Evolutionary conservation across 2,797 vertebrate genomes (phyloP), one percentile per base, ranked within the genome.

Genomic region (Lepidocolaptes lacrymiger): DNA sequence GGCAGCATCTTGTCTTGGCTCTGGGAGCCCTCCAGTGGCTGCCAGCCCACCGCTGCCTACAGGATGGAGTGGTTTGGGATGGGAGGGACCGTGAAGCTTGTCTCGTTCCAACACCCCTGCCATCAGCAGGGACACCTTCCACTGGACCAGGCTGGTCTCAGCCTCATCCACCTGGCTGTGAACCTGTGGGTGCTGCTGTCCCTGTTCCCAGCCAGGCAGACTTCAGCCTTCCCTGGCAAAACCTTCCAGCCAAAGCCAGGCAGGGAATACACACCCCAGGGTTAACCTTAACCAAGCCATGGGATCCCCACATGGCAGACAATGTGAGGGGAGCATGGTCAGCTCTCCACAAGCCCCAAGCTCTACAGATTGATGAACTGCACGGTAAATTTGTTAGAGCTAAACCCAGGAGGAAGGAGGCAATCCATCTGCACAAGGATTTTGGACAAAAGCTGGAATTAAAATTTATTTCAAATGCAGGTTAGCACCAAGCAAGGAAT

Each of bases 271-370:
- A 21, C 0, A 0, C 6, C 14, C 22, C 28, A 11, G 8, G 39
- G 13, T 12, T 56, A 30, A 69, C 55, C 2, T 6, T 3, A 4
- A 32, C 16, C 28, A 14, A 0, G 2, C 22, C 32, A 10, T 0
- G 0, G 68, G 23, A 32, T 59, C 7, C 0, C n/a, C 8, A 0
- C 3, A 0, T 1, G 41, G 75, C 19, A 61, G 58, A 12, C 12
- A 27, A 37, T 0, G 0, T 2, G 32, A 21, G 12, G 24, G 14
- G 16, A 73, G 37, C 17, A 8, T 0, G 0, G 20, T 2, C 26
- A 19, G 41, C 10, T 49, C 8, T 34, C 18, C 72, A 14, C 15
- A 4, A 49, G 6, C 10, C 49, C 66, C 0, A 0, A 10, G 4
- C 30, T 62, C 62, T 21, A 43, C 22, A 24, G 30, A 5, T 4